Conservation (phyloP, 2,113 vertebrate genomes). For the Oncorhynchus masou region DNA sequence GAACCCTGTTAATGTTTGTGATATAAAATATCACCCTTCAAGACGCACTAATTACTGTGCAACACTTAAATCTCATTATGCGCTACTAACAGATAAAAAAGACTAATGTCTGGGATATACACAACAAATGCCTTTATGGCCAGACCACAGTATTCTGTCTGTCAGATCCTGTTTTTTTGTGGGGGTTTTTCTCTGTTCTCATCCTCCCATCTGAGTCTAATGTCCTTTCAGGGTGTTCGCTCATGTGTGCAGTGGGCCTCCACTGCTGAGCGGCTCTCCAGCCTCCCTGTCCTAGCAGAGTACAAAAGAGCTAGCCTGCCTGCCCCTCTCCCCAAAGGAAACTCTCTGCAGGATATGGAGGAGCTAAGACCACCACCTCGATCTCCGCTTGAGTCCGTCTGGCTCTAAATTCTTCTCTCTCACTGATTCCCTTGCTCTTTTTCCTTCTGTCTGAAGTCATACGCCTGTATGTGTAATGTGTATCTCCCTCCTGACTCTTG, state of each 20-base stretch:
- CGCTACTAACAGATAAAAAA: constrained; percentile 6
- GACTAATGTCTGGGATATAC: constrained; percentile 15
- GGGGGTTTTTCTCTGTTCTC: constrained; percentile 24
- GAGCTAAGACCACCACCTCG: constrained; percentile 53
- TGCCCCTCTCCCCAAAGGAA: constrained; percentile 56
- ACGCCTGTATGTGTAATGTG: neutral
- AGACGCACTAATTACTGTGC: neutral
- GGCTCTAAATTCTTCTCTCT: constrained; percentile 15
- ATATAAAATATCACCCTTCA: neutral
- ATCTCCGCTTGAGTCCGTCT: constrained; percentile 24
- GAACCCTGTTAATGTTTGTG: neutral
- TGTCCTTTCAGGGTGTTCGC: constrained; percentile 72
- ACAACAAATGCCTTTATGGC: constrained; percentile 49
- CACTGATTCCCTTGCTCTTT: neutral
- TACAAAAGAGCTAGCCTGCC: constrained; percentile 68
- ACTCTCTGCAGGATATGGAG: constrained; percentile 53
- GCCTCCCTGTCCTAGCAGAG: constrained; percentile 48
- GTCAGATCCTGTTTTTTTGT: constrained; percentile 47
- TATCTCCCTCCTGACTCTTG: neutral
- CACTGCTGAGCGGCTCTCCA: constrained; percentile 56
- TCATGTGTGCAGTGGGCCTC: constrained; percentile 77
- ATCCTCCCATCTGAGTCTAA: constrained; percentile 70
- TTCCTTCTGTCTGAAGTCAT: constrained; percentile 5
- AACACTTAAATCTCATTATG: neutral
- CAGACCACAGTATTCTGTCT: constrained; percentile 47